Evolutionary conservation across 2,888 invertebrate genomes (phyloP), one percentile per base, ranked within the genome.

Genomic region (Aspidiotus destructor): DNA sequence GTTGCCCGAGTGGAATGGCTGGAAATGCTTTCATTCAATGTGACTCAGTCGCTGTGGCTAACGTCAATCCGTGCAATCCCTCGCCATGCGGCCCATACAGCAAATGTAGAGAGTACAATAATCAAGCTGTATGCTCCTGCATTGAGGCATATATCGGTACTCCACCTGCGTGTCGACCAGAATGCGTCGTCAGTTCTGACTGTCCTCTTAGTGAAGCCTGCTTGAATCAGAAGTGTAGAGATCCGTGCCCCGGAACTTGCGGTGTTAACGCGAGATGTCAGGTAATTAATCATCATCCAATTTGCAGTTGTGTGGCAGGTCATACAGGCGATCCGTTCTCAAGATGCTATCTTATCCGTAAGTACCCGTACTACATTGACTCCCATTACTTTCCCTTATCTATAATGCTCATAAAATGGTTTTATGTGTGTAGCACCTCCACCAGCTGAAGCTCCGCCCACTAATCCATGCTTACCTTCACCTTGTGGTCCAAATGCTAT

Each of bases 11-110:
- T 15, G 79, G 78, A 41, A 78, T 76, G 72, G 74, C 77, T 58
- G 81, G 80, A 60, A 77, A 79, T 75, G 77, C 79, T 6, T 78
- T 78, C 73, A 80, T 86, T 71, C 80, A 82, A 72, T 88, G 88
- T 74, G 80, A 78, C 71, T 81, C 82, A 7, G 80, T 78, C 7
- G 48, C n/a, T 1, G 44, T 54, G 13, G 69, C 70, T 6, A 57
- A 70, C 8, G 83, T 61, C 17, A 70, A 86, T 76, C 77, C 77
- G 9, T 79, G 79, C 71, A 74, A 72, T 17, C 78, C 79, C 72
- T 78, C 75, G 48, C 79, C 77, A 8, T 82, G 81, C 72, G 81
- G 81, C 11, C 77, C 78, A 0, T 79, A 79, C 71, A 79, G 81
- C 55, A 75, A 78, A 62, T 82, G 82, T 70, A 75, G 76, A 28